Evolutionary conservation across 2,113 vertebrate genomes (phyloP).

Genomic region (Gallinago undulata): DNA sequence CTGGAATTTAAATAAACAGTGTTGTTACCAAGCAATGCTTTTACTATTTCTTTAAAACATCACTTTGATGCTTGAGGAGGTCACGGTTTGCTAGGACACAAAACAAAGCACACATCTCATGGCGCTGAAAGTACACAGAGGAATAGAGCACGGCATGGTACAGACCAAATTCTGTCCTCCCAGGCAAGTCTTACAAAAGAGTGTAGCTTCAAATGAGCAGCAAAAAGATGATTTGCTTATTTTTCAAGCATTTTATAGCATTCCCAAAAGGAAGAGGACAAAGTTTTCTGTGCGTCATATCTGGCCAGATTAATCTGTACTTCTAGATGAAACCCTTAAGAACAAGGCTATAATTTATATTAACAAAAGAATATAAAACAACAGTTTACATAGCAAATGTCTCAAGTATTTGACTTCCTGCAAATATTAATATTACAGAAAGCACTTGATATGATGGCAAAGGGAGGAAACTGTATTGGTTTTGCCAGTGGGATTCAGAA

Average conservation of each 20-base stretch:
- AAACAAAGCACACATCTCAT: conserved; percentile 14
- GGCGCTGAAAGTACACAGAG: background rate
- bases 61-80: background rate
- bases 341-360: background rate
- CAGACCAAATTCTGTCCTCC: background rate
- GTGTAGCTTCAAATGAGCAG: background rate
- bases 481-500: background rate
- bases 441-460: background rate
- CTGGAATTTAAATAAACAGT: background rate
- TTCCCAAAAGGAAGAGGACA: conserved; percentile 12
- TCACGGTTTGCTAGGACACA: conserved; percentile 16
- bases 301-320: background rate
- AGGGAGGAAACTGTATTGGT: background rate
- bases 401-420: background rate
- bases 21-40: conserved; percentile 21
- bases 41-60: conserved; percentile 7
- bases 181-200: background rate
- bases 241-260: background rate
- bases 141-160: background rate
- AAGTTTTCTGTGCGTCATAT: background rate
- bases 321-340: background rate
- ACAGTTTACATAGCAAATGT: background rate
- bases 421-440: background rate
- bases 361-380: conserved; percentile 1
- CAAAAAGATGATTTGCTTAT: background rate